Conservation (phyloP, 2,113 vertebrate species). For the Axis porcinus region DNA sequence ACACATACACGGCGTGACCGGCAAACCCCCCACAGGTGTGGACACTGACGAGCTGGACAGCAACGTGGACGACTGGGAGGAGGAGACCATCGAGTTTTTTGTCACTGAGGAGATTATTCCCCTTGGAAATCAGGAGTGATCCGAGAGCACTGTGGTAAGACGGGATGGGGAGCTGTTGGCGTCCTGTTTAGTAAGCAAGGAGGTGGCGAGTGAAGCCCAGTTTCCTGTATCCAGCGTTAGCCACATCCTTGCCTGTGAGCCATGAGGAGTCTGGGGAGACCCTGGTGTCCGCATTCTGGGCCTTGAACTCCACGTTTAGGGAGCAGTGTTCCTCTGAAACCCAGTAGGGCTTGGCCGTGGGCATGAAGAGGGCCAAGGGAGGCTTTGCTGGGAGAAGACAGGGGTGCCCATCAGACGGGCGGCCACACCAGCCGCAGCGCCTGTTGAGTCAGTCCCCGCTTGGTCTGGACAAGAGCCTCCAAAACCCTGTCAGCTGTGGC, state of each 20-base stretch:
- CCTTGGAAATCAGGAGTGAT: conserved; percentile 92
- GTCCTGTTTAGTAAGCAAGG: not conserved
- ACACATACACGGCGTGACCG: fast-evolving
- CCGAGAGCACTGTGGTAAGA: conserved; percentile 78
- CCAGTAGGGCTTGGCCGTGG: not conserved
- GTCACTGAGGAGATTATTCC: conserved; percentile 99
- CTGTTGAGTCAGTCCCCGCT: not conserved
- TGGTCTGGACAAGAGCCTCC: too few relatives aligned
- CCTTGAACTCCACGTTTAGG: not conserved
- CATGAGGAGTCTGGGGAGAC: fast-evolving
- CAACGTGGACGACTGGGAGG: conserved; percentile 99
- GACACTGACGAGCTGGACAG: conserved; percentile 97
- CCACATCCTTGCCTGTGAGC: fast-evolving
- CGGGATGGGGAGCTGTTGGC: fast-evolving
- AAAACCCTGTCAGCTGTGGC: fast-evolving
- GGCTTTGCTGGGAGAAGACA: not conserved
- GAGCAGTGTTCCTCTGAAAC: not conserved
- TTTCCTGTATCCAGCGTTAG: fast-evolving
- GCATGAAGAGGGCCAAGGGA: not conserved
- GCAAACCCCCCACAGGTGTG: conserved; percentile 81
- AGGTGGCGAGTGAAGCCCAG: fast-evolving
- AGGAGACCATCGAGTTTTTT: conserved; percentile 99
- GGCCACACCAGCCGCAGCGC: fast-evolving
- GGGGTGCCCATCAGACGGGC: not conserved
- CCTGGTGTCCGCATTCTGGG: not conserved